Evolutionary conservation across 2,113 vertebrate species (phyloP), one percentile per base, ranked within the genome.

Genomic region (Suricata suricatta): DNA sequence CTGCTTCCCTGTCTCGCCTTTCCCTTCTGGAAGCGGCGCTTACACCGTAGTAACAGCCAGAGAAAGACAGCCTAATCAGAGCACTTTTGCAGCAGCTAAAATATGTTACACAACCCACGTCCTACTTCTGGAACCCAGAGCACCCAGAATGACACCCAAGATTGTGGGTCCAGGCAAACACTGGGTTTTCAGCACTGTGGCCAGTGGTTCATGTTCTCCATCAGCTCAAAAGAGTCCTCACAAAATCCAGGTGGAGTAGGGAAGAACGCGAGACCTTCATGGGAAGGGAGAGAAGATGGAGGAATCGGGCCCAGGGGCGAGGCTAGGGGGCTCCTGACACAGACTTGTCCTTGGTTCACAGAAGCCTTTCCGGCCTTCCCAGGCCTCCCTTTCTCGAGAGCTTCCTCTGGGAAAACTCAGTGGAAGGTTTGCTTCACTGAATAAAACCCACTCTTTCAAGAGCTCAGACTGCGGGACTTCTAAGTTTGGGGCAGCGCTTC

Each of bases 251-350:
- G 31, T 5, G 5, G 66, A 14, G 25, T 16, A 1, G 1, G 33
- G 35, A 16, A 35, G 21, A 7, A 12, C 0, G 0, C 0, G 3
- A 25, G 25, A 25, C 2, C 41, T 21, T 4, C 2, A 1, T 17
- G 14, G 5, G 50, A 35, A 68, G 88, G 38, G 38, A 38, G 10
- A 3, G 2, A 4, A 9, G 11, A 8, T 7, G 31, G 27, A 33
- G 31, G 33, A 27, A 0, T 0, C 3, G 57, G 31, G 23, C 1
- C 16, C 15, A 1, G 0, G 1, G 23, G 3, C 1, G 0, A 2
- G 9, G 21, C 16, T 4, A 63, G 38, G 25, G 44, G 33, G 19
- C 23, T 17, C 50, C 71, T 3, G 35, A 50, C 50, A 13, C 15
- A 7, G 14, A 13, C 16, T 3, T 29, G 31, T 72, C 23, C 11